Conservation (phyloP, 2,113 vertebrate species). For the Cephalopholis sonnerati region DNA sequence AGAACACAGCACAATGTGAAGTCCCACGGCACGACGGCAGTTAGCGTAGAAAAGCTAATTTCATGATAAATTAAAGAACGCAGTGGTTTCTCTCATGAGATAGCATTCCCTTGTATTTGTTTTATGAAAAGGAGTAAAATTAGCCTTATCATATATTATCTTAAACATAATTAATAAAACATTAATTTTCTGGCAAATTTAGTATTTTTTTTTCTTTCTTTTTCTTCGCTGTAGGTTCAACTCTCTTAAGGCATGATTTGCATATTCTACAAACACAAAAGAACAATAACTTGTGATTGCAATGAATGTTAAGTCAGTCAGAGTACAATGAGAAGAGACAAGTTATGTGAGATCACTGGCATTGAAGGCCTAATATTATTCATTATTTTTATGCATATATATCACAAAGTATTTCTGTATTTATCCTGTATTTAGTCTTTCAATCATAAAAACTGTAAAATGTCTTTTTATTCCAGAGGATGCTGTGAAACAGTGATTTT, state of each 20-base stretch:
- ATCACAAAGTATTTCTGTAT: not conserved
- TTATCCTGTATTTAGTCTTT: not conserved
- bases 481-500: not conserved
- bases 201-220: slow-evolving; percentile 43
- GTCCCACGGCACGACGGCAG: slow-evolving; percentile 67
- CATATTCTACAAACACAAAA: slow-evolving; percentile 70
- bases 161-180: slow-evolving; percentile 86
- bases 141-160: slow-evolving; percentile 78
- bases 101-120: slow-evolving; percentile 68
- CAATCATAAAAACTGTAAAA: not conserved
- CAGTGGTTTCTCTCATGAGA: slow-evolving; percentile 70
- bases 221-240: slow-evolving; percentile 60
- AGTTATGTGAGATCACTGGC: not conserved
- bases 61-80: slow-evolving; percentile 82
- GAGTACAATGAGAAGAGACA: slow-evolving; percentile 19
- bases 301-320: slow-evolving; percentile 30
- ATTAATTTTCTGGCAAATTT: slow-evolving; percentile 75
- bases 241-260: slow-evolving; percentile 69
- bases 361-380: not conserved
- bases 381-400: not conserved
- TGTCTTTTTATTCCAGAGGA: not conserved
- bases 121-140: slow-evolving; percentile 80
- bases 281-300: slow-evolving; percentile 52
- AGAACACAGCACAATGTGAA: slow-evolving; percentile 71
- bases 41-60: slow-evolving; percentile 80